Base-by-base conservation (phyloP, 2,113 vertebrate genomes). In the Astur gentilis region DNA sequence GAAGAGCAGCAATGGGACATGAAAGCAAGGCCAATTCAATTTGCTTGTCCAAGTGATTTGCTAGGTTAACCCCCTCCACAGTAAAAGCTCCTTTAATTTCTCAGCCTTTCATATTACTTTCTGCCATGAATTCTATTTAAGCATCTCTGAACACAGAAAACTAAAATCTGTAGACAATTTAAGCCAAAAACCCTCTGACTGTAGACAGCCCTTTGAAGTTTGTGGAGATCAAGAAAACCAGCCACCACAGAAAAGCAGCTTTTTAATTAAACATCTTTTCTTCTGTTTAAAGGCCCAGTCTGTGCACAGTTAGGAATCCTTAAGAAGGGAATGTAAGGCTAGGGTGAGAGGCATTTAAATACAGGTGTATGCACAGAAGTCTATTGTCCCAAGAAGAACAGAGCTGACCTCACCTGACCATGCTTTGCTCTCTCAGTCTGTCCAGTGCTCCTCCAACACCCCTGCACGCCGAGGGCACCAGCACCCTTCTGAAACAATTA, bases 191-290 rank as follows among this genome's bases (percentile, higher is more conserved):
- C 42, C 57, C 70, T 87, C 38, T 44, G 72, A 91, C 76, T 83
- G 32, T 7, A 95, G 91, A 93, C 52, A 94, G 65, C 26, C 36
- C 87, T 97, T 95, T 97, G 95, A 96, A 95, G 93, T 96, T 60
- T 42, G 45, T 19, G 6, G 42, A 94, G 87, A 91, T 96, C 61
- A 95, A 88, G 89, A 90, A 93, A 95, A 86, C 22, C 85, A 93
- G 66, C 27, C 73, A 91, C 54, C 9, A 66, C 54, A 96, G 89
- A 89, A 95, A 95, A 95, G 80, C 57, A 90, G 87, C 66, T 96
- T 96, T 96, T 95, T 83, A 95, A 94, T 95, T 93, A 94, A 95
- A 92, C 62, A 90, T 67, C 29, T 97, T 93, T 95, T 83, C 71
- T 87, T 31, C 47, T 89, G 42, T 89, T 79, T 82, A 58, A 89